phyloP scores from a whole-genome alignment of 2,797 vertebrate species.

The Paedocypris micromegethes region DNA sequence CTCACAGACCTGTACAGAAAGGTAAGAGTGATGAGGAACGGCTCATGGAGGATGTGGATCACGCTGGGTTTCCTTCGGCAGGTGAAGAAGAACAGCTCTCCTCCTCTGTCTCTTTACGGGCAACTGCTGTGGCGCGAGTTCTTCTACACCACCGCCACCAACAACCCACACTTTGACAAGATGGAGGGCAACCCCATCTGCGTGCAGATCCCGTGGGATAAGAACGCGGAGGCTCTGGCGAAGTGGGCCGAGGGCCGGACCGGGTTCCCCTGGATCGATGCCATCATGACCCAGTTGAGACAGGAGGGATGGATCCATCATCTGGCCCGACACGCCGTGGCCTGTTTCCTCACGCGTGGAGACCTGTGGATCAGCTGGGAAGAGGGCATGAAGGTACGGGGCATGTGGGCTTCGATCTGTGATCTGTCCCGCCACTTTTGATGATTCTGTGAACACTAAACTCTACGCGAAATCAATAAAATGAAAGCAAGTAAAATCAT shows the following conservation, averaged over 20 bases:
- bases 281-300: slow-evolving; percentile 92
- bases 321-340: slow-evolving; percentile 85
- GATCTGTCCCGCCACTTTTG: not conserved
- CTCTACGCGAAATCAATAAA: no score
- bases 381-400: slow-evolving; percentile 88
- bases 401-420: not conserved
- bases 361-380: slow-evolving; percentile 98
- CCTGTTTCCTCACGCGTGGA: slow-evolving; percentile 90
- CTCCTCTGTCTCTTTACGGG: slow-evolving; percentile 87
- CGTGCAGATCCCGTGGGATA: slow-evolving; percentile 93
- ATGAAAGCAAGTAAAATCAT: no score
- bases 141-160: slow-evolving; percentile 90
- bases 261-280: slow-evolving; percentile 94
- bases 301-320: slow-evolving; percentile 97
- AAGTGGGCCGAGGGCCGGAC: slow-evolving; percentile 94
- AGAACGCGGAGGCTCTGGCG: slow-evolving; percentile 87
- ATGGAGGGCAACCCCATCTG: slow-evolving; percentile 96
- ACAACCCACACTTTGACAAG: slow-evolving; percentile 93
- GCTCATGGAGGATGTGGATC: no score
- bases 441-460: not conserved
- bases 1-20: slow-evolving; percentile 92
- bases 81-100: slow-evolving; percentile 89
- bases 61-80: slow-evolving; percentile 42
- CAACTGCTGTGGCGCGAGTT: slow-evolving; percentile 94
- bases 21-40: slow-evolving; percentile 60